Evolutionary conservation across 2,797 vertebrate genomes (phyloP).

Genomic region (Chaetophractus vellerosus): DNA sequence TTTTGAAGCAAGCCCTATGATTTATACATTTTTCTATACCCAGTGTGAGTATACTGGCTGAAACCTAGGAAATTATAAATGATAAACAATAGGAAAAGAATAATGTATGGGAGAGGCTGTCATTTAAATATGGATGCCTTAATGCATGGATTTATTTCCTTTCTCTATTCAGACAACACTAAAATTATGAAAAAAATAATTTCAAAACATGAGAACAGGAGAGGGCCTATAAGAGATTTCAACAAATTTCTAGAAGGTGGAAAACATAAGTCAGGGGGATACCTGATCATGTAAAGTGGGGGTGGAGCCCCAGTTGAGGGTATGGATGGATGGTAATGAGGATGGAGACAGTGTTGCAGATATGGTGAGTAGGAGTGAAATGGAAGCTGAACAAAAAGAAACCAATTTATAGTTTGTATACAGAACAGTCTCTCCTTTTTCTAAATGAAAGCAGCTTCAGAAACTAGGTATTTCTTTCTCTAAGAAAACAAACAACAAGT

Average conservation of each 20-base stretch:
- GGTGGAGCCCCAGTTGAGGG: not conserved
- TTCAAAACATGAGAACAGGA: not conserved
- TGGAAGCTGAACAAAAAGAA: not conserved
- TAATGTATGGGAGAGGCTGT: not conserved
- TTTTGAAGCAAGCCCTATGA: not conserved
- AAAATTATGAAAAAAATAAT: not conserved
- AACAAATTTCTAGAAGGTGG: not conserved
- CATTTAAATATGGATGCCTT: not conserved
- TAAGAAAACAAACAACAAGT: not conserved
- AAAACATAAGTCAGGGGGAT: not conserved
- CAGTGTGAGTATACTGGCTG: not conserved
- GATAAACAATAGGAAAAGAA: not conserved
- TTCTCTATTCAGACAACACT: not conserved
- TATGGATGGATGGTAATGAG: not conserved
- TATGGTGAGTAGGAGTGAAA: not conserved
- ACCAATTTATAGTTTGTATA: not conserved
- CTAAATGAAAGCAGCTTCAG: not conserved
- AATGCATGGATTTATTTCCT: not conserved
- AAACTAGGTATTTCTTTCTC: not conserved
- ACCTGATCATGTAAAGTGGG: not conserved
- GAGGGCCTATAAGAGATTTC: not conserved
- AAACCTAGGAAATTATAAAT: not conserved
- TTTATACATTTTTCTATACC: not conserved
- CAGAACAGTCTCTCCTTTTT: not conserved
- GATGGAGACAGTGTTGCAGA: not conserved